Evolutionary conservation across 2,888 invertebrate species (phyloP).

Genomic region (Parnassius orleans): DNA sequence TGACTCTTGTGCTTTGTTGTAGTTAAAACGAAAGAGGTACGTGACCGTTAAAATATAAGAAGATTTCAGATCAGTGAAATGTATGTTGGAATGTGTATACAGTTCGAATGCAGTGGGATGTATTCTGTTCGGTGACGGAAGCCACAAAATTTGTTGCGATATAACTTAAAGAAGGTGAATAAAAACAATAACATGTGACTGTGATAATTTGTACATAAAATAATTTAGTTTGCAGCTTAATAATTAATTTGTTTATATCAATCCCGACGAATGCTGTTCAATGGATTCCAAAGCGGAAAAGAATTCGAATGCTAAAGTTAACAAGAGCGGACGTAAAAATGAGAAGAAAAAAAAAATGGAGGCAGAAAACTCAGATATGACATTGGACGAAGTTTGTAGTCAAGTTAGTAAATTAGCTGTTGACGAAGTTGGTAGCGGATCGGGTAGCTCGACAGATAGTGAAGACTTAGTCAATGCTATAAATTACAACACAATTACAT

Average conservation of each 20-base stretch:
- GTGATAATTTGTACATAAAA: conserved; percentile 22
- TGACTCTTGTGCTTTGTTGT: background rate
- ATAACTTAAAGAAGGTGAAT: conserved; percentile 51
- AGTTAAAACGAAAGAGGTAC: conserved; percentile 31
- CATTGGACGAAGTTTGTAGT: conserved; percentile 44
- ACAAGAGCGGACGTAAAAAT: conserved; percentile 61
- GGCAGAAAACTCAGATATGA: conserved; percentile 37
- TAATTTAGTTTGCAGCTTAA: conserved; percentile 36
- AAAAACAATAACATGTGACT: conserved; percentile 56
- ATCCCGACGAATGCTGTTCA: conserved; percentile 58
- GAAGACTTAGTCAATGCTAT: conserved; percentile 84
- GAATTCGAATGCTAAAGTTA: conserved; percentile 49
- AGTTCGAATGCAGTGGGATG: conserved; percentile 45
- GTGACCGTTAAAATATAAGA: conserved; percentile 34
- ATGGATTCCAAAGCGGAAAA: conserved; percentile 66
- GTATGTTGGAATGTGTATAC: conserved; percentile 47
- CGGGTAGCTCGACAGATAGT: conserved; percentile 81
- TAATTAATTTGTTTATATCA: conserved; percentile 39
- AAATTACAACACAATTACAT: conserved; percentile 86
- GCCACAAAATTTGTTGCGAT: conserved; percentile 49
- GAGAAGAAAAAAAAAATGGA: conserved; percentile 68
- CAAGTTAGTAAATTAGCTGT: conserved; percentile 46
- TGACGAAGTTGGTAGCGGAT: conserved; percentile 45
- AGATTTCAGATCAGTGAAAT: conserved; percentile 59
- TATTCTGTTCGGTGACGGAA: conserved; percentile 58